Percentiles rank a stretch among this genome's conserved stretches.
phyloP scores from a whole-genome alignment of 2,113 vertebrate species.

The Corvus hawaiiensis region DNA sequence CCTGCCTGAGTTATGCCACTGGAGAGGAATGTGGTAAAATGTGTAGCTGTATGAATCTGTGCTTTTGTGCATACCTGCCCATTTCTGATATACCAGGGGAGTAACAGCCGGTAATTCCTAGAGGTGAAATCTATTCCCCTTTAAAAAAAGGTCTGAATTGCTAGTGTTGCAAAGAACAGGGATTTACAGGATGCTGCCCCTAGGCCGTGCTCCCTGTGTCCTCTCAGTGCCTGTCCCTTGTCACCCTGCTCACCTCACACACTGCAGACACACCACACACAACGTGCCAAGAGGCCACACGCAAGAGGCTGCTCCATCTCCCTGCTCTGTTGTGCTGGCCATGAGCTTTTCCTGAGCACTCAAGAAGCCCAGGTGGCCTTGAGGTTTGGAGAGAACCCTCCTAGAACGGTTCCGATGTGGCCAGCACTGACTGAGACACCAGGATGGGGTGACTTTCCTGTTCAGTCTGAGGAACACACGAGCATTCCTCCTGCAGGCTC shows the following conservation, averaged over 20 bases:
- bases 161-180: not conserved
- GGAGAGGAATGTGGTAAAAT: not conserved
- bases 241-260: not conserved
- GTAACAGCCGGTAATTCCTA: not conserved
- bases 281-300: not conserved
- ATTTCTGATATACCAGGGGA: not conserved
- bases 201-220: not conserved
- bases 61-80: not conserved
- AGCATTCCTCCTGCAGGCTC: not conserved
- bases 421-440: not conserved
- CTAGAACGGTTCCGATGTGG: fast-evolving
- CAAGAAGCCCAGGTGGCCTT: not conserved
- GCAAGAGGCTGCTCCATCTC: not conserved
- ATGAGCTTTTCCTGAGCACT: not conserved
- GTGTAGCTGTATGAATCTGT: not conserved
- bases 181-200: not conserved
- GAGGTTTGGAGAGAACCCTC: not conserved
- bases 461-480: not conserved
- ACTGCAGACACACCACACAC: not conserved
- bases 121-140: not conserved
- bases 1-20: not conserved
- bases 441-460: not conserved
- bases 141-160: not conserved
- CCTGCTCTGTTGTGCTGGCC: not conserved
- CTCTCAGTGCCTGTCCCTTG: not conserved